phyloP scores from a whole-genome alignment of 2,797 vertebrate genomes.

The Rhinoraja longicauda region DNA sequence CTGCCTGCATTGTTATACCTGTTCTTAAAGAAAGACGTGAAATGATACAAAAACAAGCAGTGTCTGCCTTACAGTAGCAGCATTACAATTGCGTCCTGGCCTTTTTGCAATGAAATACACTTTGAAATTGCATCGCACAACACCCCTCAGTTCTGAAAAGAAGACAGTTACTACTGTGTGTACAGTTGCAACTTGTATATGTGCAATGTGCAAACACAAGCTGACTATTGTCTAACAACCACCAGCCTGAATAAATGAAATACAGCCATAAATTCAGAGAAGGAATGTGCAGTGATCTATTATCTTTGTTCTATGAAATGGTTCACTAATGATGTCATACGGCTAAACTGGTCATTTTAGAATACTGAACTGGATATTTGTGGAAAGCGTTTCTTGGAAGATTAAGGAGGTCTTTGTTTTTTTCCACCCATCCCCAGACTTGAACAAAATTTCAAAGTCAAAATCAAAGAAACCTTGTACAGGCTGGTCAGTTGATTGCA shows the following conservation, averaged over 20 bases:
- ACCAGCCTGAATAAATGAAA: not conserved
- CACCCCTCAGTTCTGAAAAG: not conserved
- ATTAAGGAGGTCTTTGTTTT: slow-evolving; percentile 19
- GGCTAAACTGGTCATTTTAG: not conserved
- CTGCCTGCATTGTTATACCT: not conserved
- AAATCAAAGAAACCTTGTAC: slow-evolving; percentile 27
- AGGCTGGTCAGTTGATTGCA: not conserved
- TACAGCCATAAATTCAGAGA: not conserved
- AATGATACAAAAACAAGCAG: not conserved
- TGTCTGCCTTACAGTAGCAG: not conserved
- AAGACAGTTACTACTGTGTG: not conserved
- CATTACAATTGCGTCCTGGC: not conserved
- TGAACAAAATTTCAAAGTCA: not conserved
- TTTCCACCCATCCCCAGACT: not conserved
- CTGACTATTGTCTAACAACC: slow-evolving; percentile 21
- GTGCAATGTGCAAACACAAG: slow-evolving; percentile 15
- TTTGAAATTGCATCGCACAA: not conserved
- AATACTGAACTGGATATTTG: not conserved
- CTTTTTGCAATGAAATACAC: not conserved
- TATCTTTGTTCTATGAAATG: slow-evolving; percentile 28
- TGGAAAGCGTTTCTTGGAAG: not conserved
- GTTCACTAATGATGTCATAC: not conserved
- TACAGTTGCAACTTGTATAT: not conserved
- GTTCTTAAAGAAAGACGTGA: not conserved
- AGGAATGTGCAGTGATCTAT: not conserved